Evolutionary conservation across 2,888 invertebrate species (phyloP).

Genomic region (Eudasyphora cyanicolor): DNA sequence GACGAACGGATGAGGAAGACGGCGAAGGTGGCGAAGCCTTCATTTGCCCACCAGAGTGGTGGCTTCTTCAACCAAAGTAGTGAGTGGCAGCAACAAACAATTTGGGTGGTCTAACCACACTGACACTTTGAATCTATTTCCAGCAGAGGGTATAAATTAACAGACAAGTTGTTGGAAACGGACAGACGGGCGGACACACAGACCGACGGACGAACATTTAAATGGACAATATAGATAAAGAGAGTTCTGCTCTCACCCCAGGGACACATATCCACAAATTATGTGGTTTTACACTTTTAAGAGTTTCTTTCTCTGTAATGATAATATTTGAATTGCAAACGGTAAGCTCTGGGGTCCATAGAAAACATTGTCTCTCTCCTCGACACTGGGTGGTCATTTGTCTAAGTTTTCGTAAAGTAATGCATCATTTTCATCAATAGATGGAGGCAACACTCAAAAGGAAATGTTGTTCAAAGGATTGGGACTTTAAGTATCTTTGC

Average conservation of each 20-base stretch:
- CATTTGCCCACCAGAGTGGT: no score
- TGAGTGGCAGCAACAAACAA: slow-evolving; percentile 28
- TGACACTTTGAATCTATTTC: slow-evolving; percentile 62
- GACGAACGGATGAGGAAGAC: not conserved
- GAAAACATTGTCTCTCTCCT: not conserved
- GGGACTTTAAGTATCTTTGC: no score
- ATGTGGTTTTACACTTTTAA: slow-evolving; percentile 52
- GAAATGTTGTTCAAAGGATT: not conserved
- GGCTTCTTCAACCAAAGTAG: not conserved
- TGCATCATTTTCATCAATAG: slow-evolving; percentile 52
- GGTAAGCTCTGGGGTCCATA: not conserved
- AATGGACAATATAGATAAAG: no score
- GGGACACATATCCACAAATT: slow-evolving; percentile 48
- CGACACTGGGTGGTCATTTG: slow-evolving; percentile 52
- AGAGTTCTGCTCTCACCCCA: not conserved
- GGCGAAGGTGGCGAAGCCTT: not conserved
- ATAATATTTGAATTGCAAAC: slow-evolving; percentile 12
- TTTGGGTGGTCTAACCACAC: slow-evolving; percentile 65
- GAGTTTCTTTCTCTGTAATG: slow-evolving; percentile 20
- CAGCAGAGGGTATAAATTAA: slow-evolving; percentile 51
- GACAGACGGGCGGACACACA: not conserved
- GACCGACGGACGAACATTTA: not conserved
- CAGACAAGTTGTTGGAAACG: slow-evolving; percentile 35
- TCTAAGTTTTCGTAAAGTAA: slow-evolving; percentile 26
- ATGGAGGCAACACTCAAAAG: not conserved